phyloP scores from a whole-genome alignment of 2,113 vertebrate species.

The Callopanchax toddi region DNA sequence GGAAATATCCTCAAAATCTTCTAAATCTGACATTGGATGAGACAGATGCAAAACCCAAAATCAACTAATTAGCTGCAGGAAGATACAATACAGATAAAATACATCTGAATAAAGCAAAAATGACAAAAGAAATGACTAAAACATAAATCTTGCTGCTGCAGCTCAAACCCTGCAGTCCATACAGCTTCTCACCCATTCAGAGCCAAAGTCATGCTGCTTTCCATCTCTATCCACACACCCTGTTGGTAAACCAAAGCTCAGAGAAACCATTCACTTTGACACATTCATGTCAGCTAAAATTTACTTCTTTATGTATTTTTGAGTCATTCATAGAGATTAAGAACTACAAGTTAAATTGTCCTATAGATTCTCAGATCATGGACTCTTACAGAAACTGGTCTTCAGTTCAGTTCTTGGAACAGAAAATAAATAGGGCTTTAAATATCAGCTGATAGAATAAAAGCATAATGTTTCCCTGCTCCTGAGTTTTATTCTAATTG shows the following conservation, averaged over 20 bases:
- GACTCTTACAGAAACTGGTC: too few species aligned
- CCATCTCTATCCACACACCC: constrained; percentile 55
- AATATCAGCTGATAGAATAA: too few species aligned
- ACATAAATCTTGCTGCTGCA: constrained; percentile 37
- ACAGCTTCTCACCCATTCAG: constrained; percentile 47
- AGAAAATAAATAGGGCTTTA: too few species aligned
- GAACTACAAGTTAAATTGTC: too few species aligned
- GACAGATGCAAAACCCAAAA: too few species aligned
- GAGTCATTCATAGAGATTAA: constrained; percentile 15
- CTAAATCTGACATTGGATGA: too few species aligned
- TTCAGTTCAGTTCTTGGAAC: too few species aligned
- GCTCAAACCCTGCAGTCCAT: constrained; percentile 15
- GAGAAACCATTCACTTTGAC: neutral
- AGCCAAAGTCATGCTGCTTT: constrained; percentile 17
- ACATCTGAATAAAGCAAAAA: too few species aligned
- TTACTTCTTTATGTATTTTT: neutral
- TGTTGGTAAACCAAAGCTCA: constrained; percentile 21
- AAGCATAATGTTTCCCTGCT: neutral
- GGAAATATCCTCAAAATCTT: neutral
- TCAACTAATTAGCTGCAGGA: too few species aligned
- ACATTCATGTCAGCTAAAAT: neutral
- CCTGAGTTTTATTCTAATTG: neutral
- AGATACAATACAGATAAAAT: too few species aligned
- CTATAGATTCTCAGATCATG: too few species aligned
- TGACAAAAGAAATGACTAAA: neutral